A percentile compares a stretch with the other conserved stretches of the same genome.
phyloP scores from a whole-genome alignment of 2,113 vertebrate genomes.

The Gasterosteus aculeatus region DNA sequence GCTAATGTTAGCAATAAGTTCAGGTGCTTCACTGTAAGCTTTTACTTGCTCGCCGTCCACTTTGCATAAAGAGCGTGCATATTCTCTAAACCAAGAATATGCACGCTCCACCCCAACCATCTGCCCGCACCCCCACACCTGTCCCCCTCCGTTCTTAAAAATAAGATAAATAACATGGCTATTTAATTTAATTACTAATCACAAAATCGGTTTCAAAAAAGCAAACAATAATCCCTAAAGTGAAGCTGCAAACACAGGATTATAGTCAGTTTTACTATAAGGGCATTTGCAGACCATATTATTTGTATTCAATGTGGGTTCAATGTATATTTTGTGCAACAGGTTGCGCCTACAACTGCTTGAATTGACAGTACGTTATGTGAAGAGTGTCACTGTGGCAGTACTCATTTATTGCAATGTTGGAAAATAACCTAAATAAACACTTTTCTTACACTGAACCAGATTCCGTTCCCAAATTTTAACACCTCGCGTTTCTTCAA shows the following conservation, averaged over 20 bases:
- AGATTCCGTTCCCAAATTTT: background rate
- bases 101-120: background rate
- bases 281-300: background rate
- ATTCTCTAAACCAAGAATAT: conserved; percentile 6
- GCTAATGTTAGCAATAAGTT: no score
- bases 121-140: no score
- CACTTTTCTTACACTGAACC: background rate
- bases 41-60: conserved; percentile 1
- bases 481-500: no score
- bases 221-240: background rate
- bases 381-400: background rate
- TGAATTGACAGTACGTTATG: background rate
- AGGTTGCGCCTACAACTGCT: background rate
- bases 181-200: no score
- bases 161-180: no score
- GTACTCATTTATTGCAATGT: background rate
- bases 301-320: background rate
- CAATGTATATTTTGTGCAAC: background rate
- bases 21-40: background rate
- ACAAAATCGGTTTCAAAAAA: conserved; percentile 6
- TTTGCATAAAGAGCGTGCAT: background rate
- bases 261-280: conserved; percentile 14
- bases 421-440: no score
- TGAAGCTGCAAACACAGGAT: background rate
- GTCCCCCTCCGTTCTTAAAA: no score